Percentiles rank a stretch among this genome's conserved stretches.
Evolutionary conservation across 2,888 invertebrate genomes (phyloP).

Genomic region (Lycia hirtaria): DNA sequence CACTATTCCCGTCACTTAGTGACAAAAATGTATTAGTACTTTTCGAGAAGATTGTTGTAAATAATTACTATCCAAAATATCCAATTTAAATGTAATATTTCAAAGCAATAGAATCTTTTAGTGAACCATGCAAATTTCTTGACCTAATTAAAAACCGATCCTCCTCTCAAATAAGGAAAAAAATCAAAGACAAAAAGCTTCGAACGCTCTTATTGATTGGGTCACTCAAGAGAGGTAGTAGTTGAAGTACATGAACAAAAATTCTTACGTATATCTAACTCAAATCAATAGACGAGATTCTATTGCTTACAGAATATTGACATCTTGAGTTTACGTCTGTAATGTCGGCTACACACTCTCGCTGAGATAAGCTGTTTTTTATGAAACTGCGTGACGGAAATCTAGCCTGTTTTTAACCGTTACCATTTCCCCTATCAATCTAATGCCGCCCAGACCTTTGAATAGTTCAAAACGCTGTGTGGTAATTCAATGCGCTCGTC

Average conservation of each 20-base stretch:
- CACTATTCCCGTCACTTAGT: no score
- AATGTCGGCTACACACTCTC: background rate
- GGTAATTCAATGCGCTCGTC: no score
- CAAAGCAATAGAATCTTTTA: background rate
- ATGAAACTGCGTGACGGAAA: no score
- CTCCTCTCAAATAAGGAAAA: background rate
- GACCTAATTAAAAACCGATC: slow-evolving; percentile 13
- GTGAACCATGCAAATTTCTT: background rate
- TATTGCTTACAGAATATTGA: slow-evolving; percentile 2
- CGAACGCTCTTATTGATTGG: slow-evolving; percentile 26
- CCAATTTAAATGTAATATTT: no score
- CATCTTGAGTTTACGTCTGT: slow-evolving; percentile 16
- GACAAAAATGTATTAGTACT: no score
- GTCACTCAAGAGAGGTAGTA: slow-evolving; percentile 24
- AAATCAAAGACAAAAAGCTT: slow-evolving; percentile 16
- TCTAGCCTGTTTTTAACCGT: no score
- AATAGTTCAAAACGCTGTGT: no score
- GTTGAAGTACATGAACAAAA: slow-evolving; percentile 2
- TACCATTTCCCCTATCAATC: no score
- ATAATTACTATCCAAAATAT: no score
- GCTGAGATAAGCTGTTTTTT: no score
- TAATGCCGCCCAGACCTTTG: no score
- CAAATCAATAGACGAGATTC: background rate
- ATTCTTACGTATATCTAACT: background rate
- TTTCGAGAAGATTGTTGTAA: no score